These are phyloP conservation scores for Haplochromis burtoni DNA, from an alignment of 2,113 vertebrate species.

Conservation along the genomic window DNA sequence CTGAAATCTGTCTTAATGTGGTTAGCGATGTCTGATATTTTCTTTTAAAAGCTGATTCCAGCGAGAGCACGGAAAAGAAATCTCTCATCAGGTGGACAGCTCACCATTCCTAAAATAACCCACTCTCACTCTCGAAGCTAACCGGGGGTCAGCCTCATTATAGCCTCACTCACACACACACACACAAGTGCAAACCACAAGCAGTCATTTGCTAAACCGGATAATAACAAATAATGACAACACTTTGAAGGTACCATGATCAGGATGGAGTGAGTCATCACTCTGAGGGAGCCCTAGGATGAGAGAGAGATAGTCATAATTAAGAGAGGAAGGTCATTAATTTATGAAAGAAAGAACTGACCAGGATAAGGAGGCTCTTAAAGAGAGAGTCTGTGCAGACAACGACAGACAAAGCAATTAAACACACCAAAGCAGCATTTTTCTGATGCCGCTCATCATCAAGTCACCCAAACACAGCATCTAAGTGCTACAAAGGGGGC, in stretches of 20 bases:
- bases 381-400: not conserved
- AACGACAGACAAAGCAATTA: not conserved
- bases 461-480: not conserved
- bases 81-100: not conserved
- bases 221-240: slow-evolving; percentile 16
- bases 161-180: not conserved
- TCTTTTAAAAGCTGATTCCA: not conserved
- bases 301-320: not conserved
- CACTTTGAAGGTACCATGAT: slow-evolving; percentile 23
- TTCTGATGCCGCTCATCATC: not conserved
- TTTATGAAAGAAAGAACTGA: not conserved
- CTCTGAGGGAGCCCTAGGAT: not conserved
- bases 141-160: slow-evolving; percentile 18
- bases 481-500: slow-evolving; percentile 29
- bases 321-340: slow-evolving; percentile 12
- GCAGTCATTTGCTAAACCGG: not conserved
- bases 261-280: not conserved
- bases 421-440: not conserved
- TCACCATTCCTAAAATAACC: not conserved
- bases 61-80: not conserved
- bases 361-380: not conserved
- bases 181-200: not conserved
- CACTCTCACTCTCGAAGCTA: not conserved
- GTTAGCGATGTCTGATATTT: not conserved
- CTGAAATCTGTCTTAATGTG: not conserved